These are phyloP conservation scores for Papilio dardanus DNA, from an alignment of 1,140 invertebrate genomes.

Conservation along the genomic window DNA sequence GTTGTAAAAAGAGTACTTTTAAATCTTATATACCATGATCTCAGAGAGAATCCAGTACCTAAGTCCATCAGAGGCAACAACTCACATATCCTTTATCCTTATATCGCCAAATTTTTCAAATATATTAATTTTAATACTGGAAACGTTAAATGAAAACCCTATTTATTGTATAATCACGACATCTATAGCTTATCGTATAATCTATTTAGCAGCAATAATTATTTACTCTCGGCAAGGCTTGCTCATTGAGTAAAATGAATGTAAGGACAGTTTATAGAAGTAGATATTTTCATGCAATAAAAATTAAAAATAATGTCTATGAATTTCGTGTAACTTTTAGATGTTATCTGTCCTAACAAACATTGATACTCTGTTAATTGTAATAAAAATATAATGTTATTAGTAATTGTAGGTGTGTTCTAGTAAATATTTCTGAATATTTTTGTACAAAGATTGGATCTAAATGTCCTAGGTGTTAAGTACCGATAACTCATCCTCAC, in stretches of 20 bases:
- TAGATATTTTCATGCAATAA: slow-evolving; percentile 28
- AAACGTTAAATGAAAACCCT: neutral
- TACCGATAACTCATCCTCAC: slow-evolving; percentile 53
- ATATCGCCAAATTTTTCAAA: slow-evolving; percentile 15
- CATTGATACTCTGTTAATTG: slow-evolving; percentile 50
- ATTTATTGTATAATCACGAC: slow-evolving; percentile 21
- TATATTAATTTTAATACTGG: slow-evolving; percentile 18
- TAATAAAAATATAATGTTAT: slow-evolving; percentile 43
- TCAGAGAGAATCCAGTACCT: slow-evolving; percentile 35
- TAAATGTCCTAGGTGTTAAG: slow-evolving; percentile 55
- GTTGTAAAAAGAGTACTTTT: slow-evolving; percentile 18
- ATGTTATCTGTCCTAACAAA: slow-evolving; percentile 49
- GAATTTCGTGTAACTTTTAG: slow-evolving; percentile 26
- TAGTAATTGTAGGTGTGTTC: slow-evolving; percentile 61
- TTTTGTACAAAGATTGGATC: slow-evolving; percentile 74
- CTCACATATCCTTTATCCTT: slow-evolving; percentile 28
- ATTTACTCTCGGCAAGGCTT: slow-evolving; percentile 51
- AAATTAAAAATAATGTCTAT: neutral
- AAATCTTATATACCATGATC: slow-evolving; percentile 8
- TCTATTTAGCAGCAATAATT: slow-evolving; percentile 47
- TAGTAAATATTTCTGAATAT: slow-evolving; percentile 72
- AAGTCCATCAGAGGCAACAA: slow-evolving; percentile 14
- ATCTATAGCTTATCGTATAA: slow-evolving; percentile 35
- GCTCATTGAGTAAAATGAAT: slow-evolving; percentile 53
- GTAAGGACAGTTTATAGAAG: slow-evolving; percentile 48